Conservation (phyloP, 2,797 vertebrate species). For the Epinephelus coioides region DNA sequence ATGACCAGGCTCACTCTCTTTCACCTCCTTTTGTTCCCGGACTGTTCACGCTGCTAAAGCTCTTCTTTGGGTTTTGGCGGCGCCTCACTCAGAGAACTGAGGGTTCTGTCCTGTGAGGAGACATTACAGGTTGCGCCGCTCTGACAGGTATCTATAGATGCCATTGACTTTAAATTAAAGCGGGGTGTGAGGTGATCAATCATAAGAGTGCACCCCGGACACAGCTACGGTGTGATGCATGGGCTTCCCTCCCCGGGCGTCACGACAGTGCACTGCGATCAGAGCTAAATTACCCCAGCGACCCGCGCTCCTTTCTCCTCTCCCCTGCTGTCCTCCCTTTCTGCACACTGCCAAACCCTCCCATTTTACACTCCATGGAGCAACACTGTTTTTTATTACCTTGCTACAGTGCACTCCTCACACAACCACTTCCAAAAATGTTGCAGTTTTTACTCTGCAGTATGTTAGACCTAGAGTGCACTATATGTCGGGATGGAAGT, state of each 20-base stretch:
- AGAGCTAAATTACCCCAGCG: constrained; percentile 76
- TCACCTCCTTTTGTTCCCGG: constrained; percentile 41
- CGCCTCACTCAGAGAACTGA: constrained; percentile 31
- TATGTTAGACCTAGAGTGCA: constrained; percentile 32
- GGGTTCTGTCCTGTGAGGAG: constrained; percentile 50
- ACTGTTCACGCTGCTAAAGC: constrained; percentile 31
- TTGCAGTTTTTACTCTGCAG: constrained; percentile 52
- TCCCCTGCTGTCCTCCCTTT: constrained; percentile 57
- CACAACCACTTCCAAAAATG: constrained; percentile 51
- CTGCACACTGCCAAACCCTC: constrained; percentile 59
- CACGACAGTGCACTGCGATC: constrained; percentile 61
- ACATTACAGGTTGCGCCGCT: constrained; percentile 65
- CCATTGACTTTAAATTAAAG: constrained; percentile 83
- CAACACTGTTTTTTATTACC: constrained; percentile 53
- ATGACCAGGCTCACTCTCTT: constrained; percentile 45
- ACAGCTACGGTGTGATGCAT: constrained; percentile 78
- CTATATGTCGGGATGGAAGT: constrained; percentile 40
- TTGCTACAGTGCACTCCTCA: constrained; percentile 32
- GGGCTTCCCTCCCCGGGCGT: constrained; percentile 53
- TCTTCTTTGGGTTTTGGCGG: constrained; percentile 16
- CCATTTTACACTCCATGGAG: constrained; percentile 69
- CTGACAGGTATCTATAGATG: constrained; percentile 85
- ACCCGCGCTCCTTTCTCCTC: constrained; percentile 47
- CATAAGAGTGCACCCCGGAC: constrained; percentile 67
- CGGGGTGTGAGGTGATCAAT: constrained; percentile 77